Evolutionary conservation across 2,113 vertebrate species (phyloP).

Genomic region (Dunckerocampus dactyliophorus): DNA sequence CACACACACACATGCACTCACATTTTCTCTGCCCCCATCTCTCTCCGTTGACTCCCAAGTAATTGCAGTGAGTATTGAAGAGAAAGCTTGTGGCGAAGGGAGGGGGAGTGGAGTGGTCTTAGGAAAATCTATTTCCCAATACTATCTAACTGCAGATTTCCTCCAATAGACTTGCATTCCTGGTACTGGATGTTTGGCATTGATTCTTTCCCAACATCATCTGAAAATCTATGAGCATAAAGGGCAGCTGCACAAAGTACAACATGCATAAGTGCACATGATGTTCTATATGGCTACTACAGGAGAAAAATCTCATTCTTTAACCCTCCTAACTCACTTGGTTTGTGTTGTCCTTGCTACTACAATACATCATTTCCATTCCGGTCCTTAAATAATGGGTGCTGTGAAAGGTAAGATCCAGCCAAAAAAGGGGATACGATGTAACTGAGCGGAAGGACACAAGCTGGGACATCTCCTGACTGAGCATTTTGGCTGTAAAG

Average conservation of each 20-base stretch:
- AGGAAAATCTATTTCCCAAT: constrained; percentile 92
- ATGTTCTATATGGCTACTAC: constrained; percentile 43
- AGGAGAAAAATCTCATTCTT: constrained; percentile 41
- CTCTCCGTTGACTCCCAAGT: constrained; percentile 79
- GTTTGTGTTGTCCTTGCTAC: constrained; percentile 15
- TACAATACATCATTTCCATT: constrained; percentile 28
- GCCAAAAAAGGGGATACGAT: constrained; percentile 34
- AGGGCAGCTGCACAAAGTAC: constrained; percentile 69
- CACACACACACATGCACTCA: constrained; percentile 27
- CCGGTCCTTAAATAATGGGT: constrained; percentile 19
- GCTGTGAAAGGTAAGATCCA: constrained; percentile 20
- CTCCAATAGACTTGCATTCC: constrained; percentile 84
- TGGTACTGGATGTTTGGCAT: constrained; percentile 81
- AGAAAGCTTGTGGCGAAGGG: constrained; percentile 67
- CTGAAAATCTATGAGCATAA: constrained; percentile 86
- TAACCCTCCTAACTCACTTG: constrained; percentile 34
- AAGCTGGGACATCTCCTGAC: constrained; percentile 56
- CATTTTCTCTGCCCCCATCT: constrained; percentile 75
- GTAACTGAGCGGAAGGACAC: constrained; percentile 18
- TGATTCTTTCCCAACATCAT: constrained; percentile 84
- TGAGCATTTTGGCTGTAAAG: constrained; percentile 29
- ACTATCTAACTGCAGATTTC: constrained; percentile 78
- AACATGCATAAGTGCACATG: constrained; percentile 66
- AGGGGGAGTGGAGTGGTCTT: constrained; percentile 15
- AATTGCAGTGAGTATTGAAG: constrained; percentile 84